These are phyloP conservation scores for Rhinoptilus africanus DNA, from an alignment of 2,113 vertebrate species.

Conservation along the genomic window DNA sequence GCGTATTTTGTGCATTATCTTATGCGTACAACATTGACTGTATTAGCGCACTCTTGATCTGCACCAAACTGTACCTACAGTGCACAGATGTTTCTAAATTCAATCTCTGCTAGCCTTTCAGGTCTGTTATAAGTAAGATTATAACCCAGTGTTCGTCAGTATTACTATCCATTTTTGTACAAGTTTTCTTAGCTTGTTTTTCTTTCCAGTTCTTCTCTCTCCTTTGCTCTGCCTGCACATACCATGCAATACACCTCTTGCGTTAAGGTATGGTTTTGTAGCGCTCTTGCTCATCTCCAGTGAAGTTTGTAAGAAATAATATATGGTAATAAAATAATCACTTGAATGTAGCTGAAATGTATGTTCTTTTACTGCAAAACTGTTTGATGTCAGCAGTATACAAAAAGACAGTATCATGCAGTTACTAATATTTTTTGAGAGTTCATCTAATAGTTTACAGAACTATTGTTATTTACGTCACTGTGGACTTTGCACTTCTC, in stretches of 20 bases:
- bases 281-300: slow-evolving; percentile 63
- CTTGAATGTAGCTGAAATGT: slow-evolving; percentile 67
- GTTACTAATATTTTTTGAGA: slow-evolving; percentile 23
- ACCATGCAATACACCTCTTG: slow-evolving; percentile 59
- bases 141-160: slow-evolving; percentile 67
- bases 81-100: slow-evolving; percentile 30
- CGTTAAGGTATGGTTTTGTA: slow-evolving; percentile 71
- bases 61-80: slow-evolving; percentile 23
- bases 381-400: slow-evolving; percentile 43
- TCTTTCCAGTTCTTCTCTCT: not conserved
- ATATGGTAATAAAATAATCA: slow-evolving; percentile 80
- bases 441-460: slow-evolving; percentile 40
- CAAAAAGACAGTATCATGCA: not conserved
- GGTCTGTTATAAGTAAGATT: slow-evolving; percentile 26
- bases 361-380: slow-evolving; percentile 60
- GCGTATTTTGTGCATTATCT: slow-evolving; percentile 61
- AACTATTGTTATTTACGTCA: slow-evolving; percentile 43
- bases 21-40: slow-evolving; percentile 35
- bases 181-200: slow-evolving; percentile 51
- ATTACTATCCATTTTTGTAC: slow-evolving; percentile 67
- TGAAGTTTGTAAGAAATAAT: slow-evolving; percentile 73
- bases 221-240: slow-evolving; percentile 62
- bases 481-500: slow-evolving; percentile 65
- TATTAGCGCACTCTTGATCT: slow-evolving; percentile 49
- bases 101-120: slow-evolving; percentile 11